These are phyloP conservation scores for Colletes latitarsis DNA, from an alignment of 1,140 invertebrate genomes.

Conservation along the genomic window DNA sequence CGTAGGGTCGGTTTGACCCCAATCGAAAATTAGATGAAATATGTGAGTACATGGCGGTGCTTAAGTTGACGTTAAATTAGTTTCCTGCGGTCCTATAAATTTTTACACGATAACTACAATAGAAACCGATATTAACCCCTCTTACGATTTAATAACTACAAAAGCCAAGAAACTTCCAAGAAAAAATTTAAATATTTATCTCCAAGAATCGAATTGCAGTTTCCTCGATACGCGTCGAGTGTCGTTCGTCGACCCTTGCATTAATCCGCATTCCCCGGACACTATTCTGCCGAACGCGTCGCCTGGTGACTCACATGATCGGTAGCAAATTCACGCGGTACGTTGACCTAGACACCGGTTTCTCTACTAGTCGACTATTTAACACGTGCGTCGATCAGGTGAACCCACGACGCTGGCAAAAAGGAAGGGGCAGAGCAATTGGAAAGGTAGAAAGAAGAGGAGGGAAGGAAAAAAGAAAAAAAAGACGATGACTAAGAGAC, in stretches of 20 bases:
- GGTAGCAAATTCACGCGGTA: constrained; percentile 43
- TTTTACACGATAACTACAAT: no score
- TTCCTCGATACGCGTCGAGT: constrained; percentile 12
- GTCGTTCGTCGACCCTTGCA: constrained; percentile 36
- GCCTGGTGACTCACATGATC: constrained; percentile 54
- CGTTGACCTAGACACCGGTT: constrained; percentile 58
- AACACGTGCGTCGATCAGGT: constrained; percentile 45
- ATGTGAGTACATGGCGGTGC: no score
- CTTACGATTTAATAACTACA: no score
- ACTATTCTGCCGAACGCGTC: constrained; percentile 5
- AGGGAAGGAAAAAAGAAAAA: not conserved
- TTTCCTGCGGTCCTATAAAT: no score
- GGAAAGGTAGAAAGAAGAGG: not conserved
- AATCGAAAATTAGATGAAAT: no score
- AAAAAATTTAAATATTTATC: no score
- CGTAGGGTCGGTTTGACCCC: no score
- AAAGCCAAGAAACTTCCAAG: no score
- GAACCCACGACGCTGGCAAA: not conserved
- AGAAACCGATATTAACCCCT: no score
- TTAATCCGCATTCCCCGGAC: constrained; percentile 50
- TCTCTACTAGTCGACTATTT: constrained; percentile 40
- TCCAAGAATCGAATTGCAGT: not conserved
- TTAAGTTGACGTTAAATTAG: no score
- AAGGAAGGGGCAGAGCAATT: not conserved
- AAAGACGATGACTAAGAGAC: constrained; percentile 57